Percentiles rank a stretch among this genome's conserved stretches.
Conservation (phyloP, 2,888 invertebrate genomes). For the Cryptus viduatorius region DNA sequence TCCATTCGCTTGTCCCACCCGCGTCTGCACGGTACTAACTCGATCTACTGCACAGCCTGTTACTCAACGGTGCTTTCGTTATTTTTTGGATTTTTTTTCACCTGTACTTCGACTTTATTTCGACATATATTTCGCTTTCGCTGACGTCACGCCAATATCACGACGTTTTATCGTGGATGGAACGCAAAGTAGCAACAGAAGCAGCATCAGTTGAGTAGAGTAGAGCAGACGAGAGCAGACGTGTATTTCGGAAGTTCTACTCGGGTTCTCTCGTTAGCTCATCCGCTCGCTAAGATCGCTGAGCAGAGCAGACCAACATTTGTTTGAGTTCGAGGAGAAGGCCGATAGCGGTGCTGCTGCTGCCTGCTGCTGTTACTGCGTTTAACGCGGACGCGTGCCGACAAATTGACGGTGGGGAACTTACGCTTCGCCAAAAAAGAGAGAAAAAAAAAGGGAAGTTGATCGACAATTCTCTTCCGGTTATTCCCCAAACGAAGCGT, state of each 20-base stretch:
- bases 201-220: conserved; percentile 1
- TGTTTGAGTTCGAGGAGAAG: conserved; percentile 60
- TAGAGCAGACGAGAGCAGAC: conserved; percentile 25
- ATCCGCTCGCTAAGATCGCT: conserved; percentile 19
- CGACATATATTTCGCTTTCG: neutral
- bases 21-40: conserved; percentile 14
- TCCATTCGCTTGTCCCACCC: neutral
- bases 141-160: conserved; percentile 31
- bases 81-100: neutral
- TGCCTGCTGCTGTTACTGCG: conserved; percentile 33
- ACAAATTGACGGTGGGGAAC: conserved; percentile 71
- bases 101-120: neutral
- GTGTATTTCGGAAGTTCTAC: conserved; percentile 56
- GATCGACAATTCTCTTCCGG: conserved; percentile 62
- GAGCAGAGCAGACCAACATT: conserved; percentile 42
- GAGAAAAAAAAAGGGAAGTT: conserved; percentile 1
- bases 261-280: conserved; percentile 53
- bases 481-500: conserved; percentile 46
- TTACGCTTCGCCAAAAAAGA: conserved; percentile 13
- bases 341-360: conserved; percentile 42
- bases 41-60: neutral
- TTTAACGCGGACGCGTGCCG: conserved; percentile 63
- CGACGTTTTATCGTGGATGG: conserved; percentile 46
- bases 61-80: neutral
- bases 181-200: conserved; percentile 29